Evolutionary conservation across 2,888 invertebrate species (phyloP).

Genomic region (Andrena camellia): DNA sequence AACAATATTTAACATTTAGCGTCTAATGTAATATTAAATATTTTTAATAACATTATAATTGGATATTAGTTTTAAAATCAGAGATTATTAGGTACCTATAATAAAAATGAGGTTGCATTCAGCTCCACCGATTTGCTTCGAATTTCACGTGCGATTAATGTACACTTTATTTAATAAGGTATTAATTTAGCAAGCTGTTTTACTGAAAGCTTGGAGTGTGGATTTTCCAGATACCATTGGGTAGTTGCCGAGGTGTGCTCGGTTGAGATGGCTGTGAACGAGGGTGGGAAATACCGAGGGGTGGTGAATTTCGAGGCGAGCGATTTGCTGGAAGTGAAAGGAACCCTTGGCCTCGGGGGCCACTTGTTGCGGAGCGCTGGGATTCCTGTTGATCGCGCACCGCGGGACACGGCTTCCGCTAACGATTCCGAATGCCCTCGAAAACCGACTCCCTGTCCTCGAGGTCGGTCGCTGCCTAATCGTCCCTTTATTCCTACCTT

Average conservation of each 20-base stretch:
- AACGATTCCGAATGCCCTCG: constrained; percentile 79
- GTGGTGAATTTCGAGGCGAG: constrained; percentile 66
- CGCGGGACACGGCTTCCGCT: constrained; percentile 77
- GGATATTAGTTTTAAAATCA: too few species aligned
- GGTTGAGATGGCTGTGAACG: constrained; percentile 18
- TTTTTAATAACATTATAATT: too few species aligned
- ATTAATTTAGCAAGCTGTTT: too few species aligned
- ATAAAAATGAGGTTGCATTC: too few species aligned
- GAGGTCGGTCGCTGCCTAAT: constrained; percentile 73
- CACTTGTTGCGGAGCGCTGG: constrained; percentile 82
- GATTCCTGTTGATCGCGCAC: constrained; percentile 80
- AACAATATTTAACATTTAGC: too few species aligned
- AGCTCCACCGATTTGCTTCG: too few species aligned
- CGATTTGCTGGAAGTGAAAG: constrained; percentile 76
- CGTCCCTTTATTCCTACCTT: constrained; percentile 78
- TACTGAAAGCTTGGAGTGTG: background rate
- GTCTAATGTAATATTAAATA: too few species aligned
- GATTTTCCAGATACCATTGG: constrained; percentile 10
- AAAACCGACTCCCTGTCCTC: constrained; percentile 76
- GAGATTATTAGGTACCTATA: too few species aligned
- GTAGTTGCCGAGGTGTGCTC: constrained; percentile 11
- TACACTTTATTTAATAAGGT: too few species aligned
- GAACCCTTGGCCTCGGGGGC: constrained; percentile 78
- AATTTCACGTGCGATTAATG: too few species aligned
- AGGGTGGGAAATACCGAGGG: constrained; percentile 40